Percentiles rank a stretch among this genome's conserved stretches.
phyloP scores from a whole-genome alignment of 2,113 vertebrate genomes.

The Eonycteris spelaea region DNA sequence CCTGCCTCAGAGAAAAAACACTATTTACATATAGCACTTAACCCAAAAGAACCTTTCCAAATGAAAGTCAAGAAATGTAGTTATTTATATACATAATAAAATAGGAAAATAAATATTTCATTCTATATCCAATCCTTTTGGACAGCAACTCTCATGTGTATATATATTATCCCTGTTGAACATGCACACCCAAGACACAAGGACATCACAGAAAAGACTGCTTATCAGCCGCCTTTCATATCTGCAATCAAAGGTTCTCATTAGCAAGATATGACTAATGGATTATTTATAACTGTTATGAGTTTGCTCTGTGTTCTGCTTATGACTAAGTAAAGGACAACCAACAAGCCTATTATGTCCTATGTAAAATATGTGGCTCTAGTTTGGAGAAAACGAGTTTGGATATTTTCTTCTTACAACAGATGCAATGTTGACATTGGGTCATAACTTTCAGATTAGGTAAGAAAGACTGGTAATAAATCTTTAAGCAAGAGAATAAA shows the following conservation, averaged over 20 bases:
- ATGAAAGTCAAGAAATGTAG: background rate
- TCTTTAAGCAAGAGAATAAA: background rate
- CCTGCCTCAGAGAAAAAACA: background rate
- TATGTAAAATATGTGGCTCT: background rate
- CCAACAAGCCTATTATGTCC: background rate
- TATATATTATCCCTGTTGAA: background rate
- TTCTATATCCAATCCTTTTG: background rate
- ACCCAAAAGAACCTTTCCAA: background rate
- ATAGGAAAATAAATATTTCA: background rate
- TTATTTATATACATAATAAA: background rate
- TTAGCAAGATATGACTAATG: background rate
- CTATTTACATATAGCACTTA: background rate
- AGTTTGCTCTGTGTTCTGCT: background rate
- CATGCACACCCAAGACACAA: background rate
- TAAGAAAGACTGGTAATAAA: background rate
- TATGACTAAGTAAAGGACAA: background rate
- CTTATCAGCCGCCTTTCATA: background rate
- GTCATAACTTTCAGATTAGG: background rate
- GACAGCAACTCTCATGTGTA: background rate
- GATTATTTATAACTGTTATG: background rate
- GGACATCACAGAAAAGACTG: background rate
- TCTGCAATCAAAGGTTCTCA: background rate
- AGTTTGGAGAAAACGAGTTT: background rate
- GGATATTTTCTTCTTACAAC: background rate
- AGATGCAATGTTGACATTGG: background rate